These are phyloP conservation scores for Tethya wilhelma DNA, from an alignment of 37 sponge, comb jelly and placozoan genomes.

Conservation along the genomic window DNA sequence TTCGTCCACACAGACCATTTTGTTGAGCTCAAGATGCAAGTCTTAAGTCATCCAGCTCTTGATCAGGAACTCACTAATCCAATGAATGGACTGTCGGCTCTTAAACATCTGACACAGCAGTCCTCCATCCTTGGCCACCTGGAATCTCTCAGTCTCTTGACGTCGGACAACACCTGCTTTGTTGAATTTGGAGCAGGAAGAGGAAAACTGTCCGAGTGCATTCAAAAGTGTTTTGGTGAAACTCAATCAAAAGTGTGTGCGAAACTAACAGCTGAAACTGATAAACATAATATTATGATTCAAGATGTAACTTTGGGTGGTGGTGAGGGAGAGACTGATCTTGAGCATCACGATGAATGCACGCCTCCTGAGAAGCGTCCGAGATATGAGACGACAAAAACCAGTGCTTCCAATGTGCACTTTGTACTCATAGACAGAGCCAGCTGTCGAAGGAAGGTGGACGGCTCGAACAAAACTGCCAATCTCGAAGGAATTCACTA, in stretches of 20 bases:
- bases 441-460: conserved; percentile 71
- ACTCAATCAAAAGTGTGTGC: too few species aligned
- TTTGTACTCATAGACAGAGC: conserved; percentile 78
- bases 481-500: background rate
- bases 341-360: too few species aligned
- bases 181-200: conserved; percentile 94
- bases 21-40: background rate
- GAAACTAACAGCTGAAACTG: too few species aligned
- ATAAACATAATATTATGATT: too few species aligned
- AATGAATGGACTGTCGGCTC: conserved; percentile 73
- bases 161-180: conserved; percentile 41
- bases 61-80: conserved; percentile 27
- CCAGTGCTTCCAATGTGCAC: too few species aligned
- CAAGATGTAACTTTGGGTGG: too few species aligned
- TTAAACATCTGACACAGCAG: conserved; percentile 85
- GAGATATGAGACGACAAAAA: too few species aligned
- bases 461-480: background rate
- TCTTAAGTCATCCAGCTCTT: conserved; percentile 35
- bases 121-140: conserved; percentile 85
- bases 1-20: conserved; percentile 17
- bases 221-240: conserved; percentile 26
- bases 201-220: conserved; percentile 61
- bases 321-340: too few species aligned
- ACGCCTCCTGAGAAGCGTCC: too few species aligned
- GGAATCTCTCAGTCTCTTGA: conserved; percentile 32